These are phyloP conservation scores for Germaria angustata DNA, from an alignment of 2,888 invertebrate genomes.

Conservation along the genomic window DNA sequence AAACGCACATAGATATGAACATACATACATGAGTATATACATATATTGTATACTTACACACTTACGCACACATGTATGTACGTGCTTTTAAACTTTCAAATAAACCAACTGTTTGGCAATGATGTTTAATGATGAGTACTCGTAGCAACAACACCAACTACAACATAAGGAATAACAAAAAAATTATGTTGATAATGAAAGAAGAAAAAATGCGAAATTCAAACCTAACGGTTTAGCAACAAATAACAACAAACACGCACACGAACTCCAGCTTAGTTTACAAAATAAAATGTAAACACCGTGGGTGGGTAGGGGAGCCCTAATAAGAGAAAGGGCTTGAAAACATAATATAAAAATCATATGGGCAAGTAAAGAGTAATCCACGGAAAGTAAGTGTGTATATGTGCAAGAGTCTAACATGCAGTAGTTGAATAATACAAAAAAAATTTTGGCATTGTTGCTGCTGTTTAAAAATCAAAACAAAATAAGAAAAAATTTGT, in stretches of 20 bases:
- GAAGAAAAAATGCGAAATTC: background rate
- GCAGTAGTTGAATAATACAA: background rate
- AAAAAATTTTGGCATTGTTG: slow-evolving; percentile 1
- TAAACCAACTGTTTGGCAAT: slow-evolving; percentile 30
- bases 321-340: slow-evolving; percentile 1
- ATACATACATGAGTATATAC: too few relatives aligned
- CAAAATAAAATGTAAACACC: background rate
- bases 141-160: background rate
- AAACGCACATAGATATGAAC: too few relatives aligned
- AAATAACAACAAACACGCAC: slow-evolving; percentile 8
- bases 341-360: slow-evolving; percentile 35
- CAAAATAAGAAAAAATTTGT: slow-evolving; percentile 11
- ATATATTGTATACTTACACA: background rate
- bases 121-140: slow-evolving; percentile 5
- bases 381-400: background rate
- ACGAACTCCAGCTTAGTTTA: background rate
- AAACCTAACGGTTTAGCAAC: slow-evolving; percentile 23
- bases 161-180: background rate
- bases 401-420: background rate
- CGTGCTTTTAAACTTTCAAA: background rate
- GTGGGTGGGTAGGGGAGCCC: background rate
- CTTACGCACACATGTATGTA: background rate
- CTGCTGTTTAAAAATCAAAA: slow-evolving; percentile 47
- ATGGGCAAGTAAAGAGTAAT: background rate
- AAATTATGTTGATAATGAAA: slow-evolving; percentile 6